Base-by-base conservation (phyloP, 92 coral and sea anemone species). In the Porites rus region DNA sequence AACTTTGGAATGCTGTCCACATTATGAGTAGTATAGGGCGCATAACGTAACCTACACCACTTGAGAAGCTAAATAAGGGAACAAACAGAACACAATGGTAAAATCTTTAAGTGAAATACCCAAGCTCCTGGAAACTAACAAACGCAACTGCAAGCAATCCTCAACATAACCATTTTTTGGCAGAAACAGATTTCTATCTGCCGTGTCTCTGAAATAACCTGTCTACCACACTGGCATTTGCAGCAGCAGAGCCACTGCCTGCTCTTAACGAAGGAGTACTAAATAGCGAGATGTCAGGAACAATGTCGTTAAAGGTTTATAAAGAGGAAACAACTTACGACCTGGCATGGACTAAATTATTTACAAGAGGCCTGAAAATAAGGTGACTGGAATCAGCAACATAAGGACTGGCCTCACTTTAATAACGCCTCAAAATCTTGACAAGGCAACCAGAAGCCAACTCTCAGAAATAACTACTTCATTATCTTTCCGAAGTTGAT, bases 401-500 rank as follows among this genome's bases (percentile, higher is more conserved):
- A n/a, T 3, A 65, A 65, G 28, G 70, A 24, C 21, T 28, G 4
- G 21, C 70, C 10, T 65, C 1, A 65, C 28, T 3, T 65, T n/a
- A n/a, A n/a, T 65, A 65, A n/a, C 24, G 70, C 25, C 24, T 66
- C 7, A 66, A 20, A 66, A 66, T 20, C 24, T n/a, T 20, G 10
- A 66, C 71, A 20, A 20, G 71, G 71, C 21, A 66, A 17, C 28
- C 19, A 2, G 6, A 66, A 10, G 8, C 10, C 10, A 38, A 53
- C 59, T 53, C 12, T 53, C 12, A 11, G 78, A 66, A 43, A 86
- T 80, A 6, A 86, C 86, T 6, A 86, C 84, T 74, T 89, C 86
- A 13, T 80, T 66, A 31, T 90, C 91, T 63, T 86, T 74, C 20
- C 87, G 56, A 46, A 78, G 65, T 67, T 86, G 91, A 65, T 80